Base-by-base conservation (phyloP, 2,888 invertebrate species). In the Hypercompe scribonia region DNA sequence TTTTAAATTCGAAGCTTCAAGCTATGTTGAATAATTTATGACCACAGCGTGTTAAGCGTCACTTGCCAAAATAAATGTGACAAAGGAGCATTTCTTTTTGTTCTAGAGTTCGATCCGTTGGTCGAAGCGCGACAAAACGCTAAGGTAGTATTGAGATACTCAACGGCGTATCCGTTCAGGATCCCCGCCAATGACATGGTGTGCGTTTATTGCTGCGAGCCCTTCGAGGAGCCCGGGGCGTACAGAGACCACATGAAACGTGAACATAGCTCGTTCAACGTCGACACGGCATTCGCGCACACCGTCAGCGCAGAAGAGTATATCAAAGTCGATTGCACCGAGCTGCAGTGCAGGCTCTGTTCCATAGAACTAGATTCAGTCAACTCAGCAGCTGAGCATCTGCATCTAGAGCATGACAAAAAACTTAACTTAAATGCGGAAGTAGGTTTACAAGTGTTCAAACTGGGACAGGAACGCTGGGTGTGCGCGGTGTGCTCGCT, bases 81-180 rank as follows among this genome's bases (percentile, higher is more conserved):
- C 83, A 87, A 87, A 75, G 84, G 79, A 68, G 71, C 84, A 82
- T 88, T 88, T 91, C 89, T 91, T 83, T 92, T 91, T 92, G 92
- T 92, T 92, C 90, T 93, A 92, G 92, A 89, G 80, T 81, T 87
- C 84, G 87, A 89, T 87, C 82, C 87, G 82, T 87, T 89, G 87
- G 77, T 86, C 87, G 85, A 86, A 88, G 89, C 90, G 84, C 89
- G 91, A 84, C 87, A 81, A 82, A 93, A 93, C 86, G 92, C 92
- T 76, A 89, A 91, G 86, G 75, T 90, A 84, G 85, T 84, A 74
- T 80, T 92, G 88, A 89, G 88, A 84, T 91, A 89, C 85, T 82
- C 91, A 39, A 92, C 92, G 50, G 91, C 87, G 68, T 92, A 88
- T 84, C 92, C 92, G 73, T 92, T 92, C 88, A 88, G 88, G 78